Conservation (phyloP, 2,113 vertebrate genomes). For the Potamarius usumacintae region DNA sequence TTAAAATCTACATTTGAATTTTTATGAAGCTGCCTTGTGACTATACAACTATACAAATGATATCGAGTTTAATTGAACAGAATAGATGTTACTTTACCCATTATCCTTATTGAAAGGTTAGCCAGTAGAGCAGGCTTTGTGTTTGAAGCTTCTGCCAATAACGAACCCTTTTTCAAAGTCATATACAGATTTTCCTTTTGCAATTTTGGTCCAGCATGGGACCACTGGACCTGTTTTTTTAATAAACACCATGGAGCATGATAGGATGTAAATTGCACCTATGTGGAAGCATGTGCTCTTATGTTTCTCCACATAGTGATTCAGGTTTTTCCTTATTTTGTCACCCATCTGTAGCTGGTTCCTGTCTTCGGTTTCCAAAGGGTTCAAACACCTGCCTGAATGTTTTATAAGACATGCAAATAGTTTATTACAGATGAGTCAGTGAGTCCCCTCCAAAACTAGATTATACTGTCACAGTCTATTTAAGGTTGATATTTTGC, state of each 20-base stretch:
- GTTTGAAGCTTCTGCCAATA: not conserved
- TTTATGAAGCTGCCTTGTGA: not conserved
- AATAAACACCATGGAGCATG: not conserved
- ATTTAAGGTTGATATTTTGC: not conserved
- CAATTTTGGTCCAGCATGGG: not conserved
- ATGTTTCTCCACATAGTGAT: not conserved
- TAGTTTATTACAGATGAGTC: not conserved
- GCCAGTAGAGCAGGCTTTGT: not conserved
- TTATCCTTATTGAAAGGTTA: not conserved
- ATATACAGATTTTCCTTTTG: not conserved
- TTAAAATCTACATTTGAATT: not conserved
- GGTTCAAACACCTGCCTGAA: constrained; percentile 1
- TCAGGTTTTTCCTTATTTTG: not conserved
- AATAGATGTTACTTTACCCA: not conserved
- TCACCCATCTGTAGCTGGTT: constrained; percentile 10
- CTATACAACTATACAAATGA: not conserved
- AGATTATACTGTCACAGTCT: not conserved
- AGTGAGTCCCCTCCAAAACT: not conserved
- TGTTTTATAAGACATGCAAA: constrained; percentile 14
- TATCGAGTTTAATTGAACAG: not conserved
- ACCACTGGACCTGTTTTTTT: not conserved
- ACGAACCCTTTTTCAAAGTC: too few relatives aligned
- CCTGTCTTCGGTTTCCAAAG: not conserved
- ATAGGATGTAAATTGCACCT: not conserved
- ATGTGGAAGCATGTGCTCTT: not conserved